Percentiles rank a stretch among this genome's conserved stretches.
Evolutionary conservation across 1,140 invertebrate species (phyloP).

Genomic region (Pectinophora gossypiella): DNA sequence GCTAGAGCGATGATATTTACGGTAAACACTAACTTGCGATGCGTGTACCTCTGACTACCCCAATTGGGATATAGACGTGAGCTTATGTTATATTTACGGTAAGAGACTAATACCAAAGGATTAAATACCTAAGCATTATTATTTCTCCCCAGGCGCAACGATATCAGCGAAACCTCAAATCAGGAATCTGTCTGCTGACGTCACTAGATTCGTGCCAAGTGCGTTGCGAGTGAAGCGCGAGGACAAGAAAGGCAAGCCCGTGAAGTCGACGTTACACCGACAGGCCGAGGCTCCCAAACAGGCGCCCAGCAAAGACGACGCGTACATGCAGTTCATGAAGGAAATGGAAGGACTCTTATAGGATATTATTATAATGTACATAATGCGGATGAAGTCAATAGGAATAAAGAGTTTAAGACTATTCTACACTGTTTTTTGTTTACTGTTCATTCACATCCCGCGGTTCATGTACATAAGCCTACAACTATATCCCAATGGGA

Average conservation of each 20-base stretch:
- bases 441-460: no score
- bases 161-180: conserved; percentile 98
- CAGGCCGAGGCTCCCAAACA: conserved; percentile 53
- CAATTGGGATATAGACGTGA: no score
- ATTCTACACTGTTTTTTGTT: no score
- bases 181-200: conserved; percentile 94
- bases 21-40: no score
- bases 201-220: conserved; percentile 96
- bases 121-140: no score
- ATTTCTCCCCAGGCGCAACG: conserved; percentile 77
- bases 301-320: conserved; percentile 94
- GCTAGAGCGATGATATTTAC: no score
- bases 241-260: conserved; percentile 76
- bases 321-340: conserved; percentile 98
- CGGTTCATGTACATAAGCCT: no score
- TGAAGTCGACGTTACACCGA: conserved; percentile 49
- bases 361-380: conserved; percentile 6
- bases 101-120: no score
- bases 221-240: conserved; percentile 92
- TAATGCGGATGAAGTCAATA: conserved; percentile 8
- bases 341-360: conserved; percentile 97
- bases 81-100: no score
- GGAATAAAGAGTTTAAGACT: conserved; percentile 5
- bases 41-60: no score
- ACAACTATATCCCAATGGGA: no score